Evolutionary conservation across 2,113 vertebrate species (phyloP).

Genomic region (Shinisaurus crocodilurus): DNA sequence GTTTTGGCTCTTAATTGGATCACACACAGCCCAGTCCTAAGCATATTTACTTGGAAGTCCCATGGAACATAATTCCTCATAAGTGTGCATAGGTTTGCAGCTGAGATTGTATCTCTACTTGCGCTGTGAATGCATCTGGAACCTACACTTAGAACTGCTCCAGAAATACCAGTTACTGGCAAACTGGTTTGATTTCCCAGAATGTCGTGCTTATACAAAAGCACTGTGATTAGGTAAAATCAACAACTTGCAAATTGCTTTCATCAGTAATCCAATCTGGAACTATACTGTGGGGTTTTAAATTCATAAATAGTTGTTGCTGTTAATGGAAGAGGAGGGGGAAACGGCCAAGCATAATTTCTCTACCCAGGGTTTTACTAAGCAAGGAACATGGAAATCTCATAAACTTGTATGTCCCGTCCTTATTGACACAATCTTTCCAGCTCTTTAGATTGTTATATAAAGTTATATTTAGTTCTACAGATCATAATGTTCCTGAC

Average conservation of each 20-base stretch:
- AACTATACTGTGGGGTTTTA: not conserved
- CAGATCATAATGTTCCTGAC: conserved; percentile 9
- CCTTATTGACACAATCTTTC: conserved; percentile 13
- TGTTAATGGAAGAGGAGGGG: not conserved
- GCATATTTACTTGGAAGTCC: not conserved
- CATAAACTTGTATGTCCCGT: conserved; percentile 27
- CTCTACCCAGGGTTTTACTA: not conserved
- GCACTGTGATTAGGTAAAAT: not conserved
- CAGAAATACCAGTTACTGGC: not conserved
- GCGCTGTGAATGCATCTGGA: not conserved
- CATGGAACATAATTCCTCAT: not conserved
- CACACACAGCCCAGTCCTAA: not conserved
- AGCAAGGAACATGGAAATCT: conserved; percentile 31
- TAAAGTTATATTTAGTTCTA: conserved; percentile 39
- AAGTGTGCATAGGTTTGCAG: not conserved
- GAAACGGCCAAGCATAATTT: conserved; percentile 2
- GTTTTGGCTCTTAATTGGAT: not conserved
- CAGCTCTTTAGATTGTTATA: conserved; percentile 28
- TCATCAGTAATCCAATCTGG: not conserved
- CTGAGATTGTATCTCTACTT: not conserved
- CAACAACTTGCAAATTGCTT: not conserved
- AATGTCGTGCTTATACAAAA: not conserved
- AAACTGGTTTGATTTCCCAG: not conserved
- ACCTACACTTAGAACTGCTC: not conserved
- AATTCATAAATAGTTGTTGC: not conserved